Percentiles rank a stretch among this genome's conserved stretches.
These are phyloP conservation scores for Sciurus carolinensis DNA, from an alignment of 2,797 vertebrate genomes.

Conservation along the genomic window DNA sequence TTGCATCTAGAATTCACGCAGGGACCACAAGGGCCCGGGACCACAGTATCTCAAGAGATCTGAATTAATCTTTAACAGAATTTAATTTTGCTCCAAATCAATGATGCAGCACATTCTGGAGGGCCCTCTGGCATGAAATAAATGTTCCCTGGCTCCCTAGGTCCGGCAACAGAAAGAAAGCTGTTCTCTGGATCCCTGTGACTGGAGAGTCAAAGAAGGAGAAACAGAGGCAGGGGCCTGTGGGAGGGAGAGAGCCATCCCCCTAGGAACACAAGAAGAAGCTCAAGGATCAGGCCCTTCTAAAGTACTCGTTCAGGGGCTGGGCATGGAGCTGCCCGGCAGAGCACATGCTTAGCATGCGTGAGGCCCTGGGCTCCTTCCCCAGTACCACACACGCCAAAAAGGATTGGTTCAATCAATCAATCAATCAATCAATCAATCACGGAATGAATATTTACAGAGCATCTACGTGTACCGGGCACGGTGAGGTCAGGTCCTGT, in stretches of 20 bases:
- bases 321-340: neutral
- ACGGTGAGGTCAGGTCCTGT: neutral
- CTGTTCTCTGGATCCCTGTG: neutral
- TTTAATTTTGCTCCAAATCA: neutral
- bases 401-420: neutral
- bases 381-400: neutral
- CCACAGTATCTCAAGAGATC: constrained; percentile 55
- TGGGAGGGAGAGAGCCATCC: neutral
- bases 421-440: neutral
- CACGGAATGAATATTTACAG: neutral
- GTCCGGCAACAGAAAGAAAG: neutral
- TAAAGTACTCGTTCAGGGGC: neutral
- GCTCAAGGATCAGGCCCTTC: neutral
- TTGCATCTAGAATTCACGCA: neutral
- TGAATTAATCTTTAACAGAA: constrained; percentile 84
- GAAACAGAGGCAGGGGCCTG: constrained; percentile 34
- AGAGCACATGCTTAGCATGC: neutral
- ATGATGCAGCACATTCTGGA: constrained; percentile 61
- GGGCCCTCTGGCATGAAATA: neutral
- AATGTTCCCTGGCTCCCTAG: neutral
- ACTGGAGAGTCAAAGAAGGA: neutral
- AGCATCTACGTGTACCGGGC: neutral
- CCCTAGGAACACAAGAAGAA: neutral
- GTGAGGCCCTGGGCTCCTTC: neutral
- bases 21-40: neutral